A percentile compares a stretch with the other conserved stretches of the same genome.
Evolutionary conservation across 2,797 vertebrate genomes (phyloP).

Genomic region (Hybognathus amarus): DNA sequence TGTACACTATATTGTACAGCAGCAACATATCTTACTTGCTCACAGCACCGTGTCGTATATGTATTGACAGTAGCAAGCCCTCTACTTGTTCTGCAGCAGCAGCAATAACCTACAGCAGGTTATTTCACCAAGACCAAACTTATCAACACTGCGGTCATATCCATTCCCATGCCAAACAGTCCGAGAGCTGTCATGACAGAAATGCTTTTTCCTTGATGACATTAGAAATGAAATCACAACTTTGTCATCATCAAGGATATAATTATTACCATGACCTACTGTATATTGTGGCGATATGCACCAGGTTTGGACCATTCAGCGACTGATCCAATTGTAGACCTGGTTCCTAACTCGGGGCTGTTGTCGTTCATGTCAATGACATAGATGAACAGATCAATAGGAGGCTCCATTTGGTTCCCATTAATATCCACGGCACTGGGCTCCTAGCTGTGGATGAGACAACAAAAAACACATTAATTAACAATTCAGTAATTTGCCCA

Average conservation of each 20-base stretch:
- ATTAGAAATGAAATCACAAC: not conserved
- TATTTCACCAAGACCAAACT: too few species aligned
- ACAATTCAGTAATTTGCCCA: conserved; percentile 7
- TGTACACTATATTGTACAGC: too few species aligned
- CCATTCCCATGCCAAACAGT: too few species aligned
- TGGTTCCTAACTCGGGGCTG: conserved; percentile 95
- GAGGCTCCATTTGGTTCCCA: conserved; percentile 98
- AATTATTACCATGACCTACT: not conserved
- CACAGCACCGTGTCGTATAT: too few species aligned
- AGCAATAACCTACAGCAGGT: too few species aligned
- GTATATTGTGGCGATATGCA: conserved; percentile 64
- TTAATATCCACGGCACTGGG: conserved; percentile 98
- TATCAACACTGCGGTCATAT: too few species aligned
- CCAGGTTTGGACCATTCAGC: conserved; percentile 97
- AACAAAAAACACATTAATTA: conserved; percentile 17
- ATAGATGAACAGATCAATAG: conserved; percentile 97
- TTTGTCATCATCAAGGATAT: not conserved
- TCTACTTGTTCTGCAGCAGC: too few species aligned
- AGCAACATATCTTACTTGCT: too few species aligned
- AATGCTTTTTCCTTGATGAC: not conserved
- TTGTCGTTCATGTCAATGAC: conserved; percentile 99
- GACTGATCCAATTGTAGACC: conserved; percentile 96
- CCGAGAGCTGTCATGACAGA: too few species aligned
- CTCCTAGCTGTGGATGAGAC: conserved; percentile 82
- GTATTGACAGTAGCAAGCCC: too few species aligned